Percentiles rank a stretch among this genome's conserved stretches.
Evolutionary conservation across 2,113 vertebrate species (phyloP).

Genomic region (Canis aureus): DNA sequence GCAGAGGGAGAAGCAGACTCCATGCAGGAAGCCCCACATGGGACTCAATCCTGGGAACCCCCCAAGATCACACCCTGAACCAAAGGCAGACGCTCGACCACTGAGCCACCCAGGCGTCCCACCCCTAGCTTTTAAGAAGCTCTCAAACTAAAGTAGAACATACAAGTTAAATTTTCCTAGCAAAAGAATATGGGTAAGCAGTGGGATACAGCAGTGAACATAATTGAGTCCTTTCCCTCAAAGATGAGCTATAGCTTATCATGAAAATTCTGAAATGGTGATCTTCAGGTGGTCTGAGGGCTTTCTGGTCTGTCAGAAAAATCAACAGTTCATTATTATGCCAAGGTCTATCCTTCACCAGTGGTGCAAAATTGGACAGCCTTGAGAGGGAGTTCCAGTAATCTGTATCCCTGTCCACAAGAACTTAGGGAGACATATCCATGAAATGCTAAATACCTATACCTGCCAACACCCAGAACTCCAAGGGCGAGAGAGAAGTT

Average conservation of each 20-base stretch:
- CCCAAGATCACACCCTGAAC: too few species aligned
- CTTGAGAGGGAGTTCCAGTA: background rate
- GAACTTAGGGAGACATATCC: conserved; percentile 1
- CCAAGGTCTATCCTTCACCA: background rate
- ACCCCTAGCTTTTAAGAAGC: background rate
- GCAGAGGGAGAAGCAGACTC: too few species aligned
- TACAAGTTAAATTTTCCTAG: background rate
- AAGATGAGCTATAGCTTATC: background rate
- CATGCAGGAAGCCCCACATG: too few species aligned
- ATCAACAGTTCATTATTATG: background rate
- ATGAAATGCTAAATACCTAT: background rate
- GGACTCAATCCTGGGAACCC: too few species aligned
- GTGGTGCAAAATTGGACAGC: background rate
- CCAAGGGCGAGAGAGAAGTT: background rate
- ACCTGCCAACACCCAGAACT: background rate
- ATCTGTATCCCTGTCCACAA: background rate
- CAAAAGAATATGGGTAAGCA: conserved; percentile 7
- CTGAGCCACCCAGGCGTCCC: too few species aligned
- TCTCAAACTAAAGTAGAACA: conserved; percentile 3
- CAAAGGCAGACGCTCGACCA: too few species aligned
- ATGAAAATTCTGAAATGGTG: background rate
- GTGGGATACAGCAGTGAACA: background rate
- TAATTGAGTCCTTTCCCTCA: background rate
- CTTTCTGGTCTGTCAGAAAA: background rate
- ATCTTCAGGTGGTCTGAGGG: background rate